A percentile compares a stretch with the other conserved stretches of the same genome.
phyloP scores from a whole-genome alignment of 2,797 vertebrate genomes.

The Phaenicophaeus curvirostris region DNA sequence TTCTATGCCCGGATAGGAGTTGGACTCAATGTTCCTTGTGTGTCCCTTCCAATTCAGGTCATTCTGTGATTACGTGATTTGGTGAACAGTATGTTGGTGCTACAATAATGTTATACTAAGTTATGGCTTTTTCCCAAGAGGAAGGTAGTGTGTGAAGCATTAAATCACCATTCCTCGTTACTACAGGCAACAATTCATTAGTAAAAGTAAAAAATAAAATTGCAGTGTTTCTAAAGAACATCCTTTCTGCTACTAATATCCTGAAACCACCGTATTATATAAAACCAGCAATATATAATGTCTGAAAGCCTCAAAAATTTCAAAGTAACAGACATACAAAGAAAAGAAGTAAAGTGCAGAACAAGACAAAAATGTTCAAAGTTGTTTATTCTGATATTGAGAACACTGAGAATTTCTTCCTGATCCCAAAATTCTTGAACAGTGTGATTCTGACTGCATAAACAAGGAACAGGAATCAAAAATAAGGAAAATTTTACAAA shows the following conservation, averaged over 20 bases:
- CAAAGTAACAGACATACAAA: not conserved
- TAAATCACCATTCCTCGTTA: not conserved
- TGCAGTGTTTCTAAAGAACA: not conserved
- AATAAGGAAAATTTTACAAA: not conserved
- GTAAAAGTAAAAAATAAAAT: not conserved
- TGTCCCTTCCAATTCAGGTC: no score
- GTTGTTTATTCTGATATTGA: not conserved
- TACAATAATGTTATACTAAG: not conserved
- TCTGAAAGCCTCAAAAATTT: not conserved
- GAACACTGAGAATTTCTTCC: not conserved
- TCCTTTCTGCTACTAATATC: not conserved
- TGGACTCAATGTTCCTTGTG: no score
- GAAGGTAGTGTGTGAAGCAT: not conserved
- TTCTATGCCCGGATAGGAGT: no score
- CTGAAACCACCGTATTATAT: not conserved
- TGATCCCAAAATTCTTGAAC: not conserved
- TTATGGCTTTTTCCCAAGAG: not conserved
- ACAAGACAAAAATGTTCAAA: not conserved
- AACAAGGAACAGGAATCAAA: not conserved
- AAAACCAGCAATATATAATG: not conserved
- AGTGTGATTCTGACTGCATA: not conserved
- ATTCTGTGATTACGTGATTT: no score
- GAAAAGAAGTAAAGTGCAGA: not conserved
- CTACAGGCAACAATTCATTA: not conserved
- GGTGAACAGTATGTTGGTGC: not conserved